Conservation (phyloP, 53 echinoderm and acorn worm species). For the Antedon mediterranea region DNA sequence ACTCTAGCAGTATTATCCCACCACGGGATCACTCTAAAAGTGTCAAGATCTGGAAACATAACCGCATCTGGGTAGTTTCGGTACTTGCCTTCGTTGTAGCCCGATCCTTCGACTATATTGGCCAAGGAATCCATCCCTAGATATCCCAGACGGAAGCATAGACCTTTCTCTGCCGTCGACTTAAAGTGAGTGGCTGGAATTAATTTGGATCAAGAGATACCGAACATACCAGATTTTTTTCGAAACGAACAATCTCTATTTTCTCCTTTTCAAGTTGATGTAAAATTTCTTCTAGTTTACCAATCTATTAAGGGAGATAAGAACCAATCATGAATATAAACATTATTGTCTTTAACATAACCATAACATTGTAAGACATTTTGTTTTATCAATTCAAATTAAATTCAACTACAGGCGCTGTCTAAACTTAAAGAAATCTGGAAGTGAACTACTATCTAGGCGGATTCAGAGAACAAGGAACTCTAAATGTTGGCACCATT, state of each 20-base stretch:
- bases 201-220: not conserved
- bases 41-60: conserved; percentile 4
- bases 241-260: not conserved
- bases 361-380: too few relatives aligned
- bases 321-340: too few relatives aligned
- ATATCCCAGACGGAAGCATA: not conserved
- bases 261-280: not conserved
- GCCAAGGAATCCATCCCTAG: not conserved
- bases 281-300: not conserved
- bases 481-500: too few relatives aligned
- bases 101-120: not conserved
- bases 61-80: not conserved
- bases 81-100: conserved; percentile 1
- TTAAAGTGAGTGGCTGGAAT: not conserved
- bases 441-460: too few relatives aligned
- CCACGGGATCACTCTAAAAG: conserved; percentile 6
- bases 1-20: not conserved
- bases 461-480: too few relatives aligned
- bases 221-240: not conserved
- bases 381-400: too few relatives aligned
- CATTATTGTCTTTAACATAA: too few relatives aligned
- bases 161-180: not conserved
- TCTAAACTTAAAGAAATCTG: too few relatives aligned
- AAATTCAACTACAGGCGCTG: too few relatives aligned
- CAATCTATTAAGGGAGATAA: too few relatives aligned